Conservation (phyloP, 1,140 invertebrate species). For the Sitophilus oryzae region DNA sequence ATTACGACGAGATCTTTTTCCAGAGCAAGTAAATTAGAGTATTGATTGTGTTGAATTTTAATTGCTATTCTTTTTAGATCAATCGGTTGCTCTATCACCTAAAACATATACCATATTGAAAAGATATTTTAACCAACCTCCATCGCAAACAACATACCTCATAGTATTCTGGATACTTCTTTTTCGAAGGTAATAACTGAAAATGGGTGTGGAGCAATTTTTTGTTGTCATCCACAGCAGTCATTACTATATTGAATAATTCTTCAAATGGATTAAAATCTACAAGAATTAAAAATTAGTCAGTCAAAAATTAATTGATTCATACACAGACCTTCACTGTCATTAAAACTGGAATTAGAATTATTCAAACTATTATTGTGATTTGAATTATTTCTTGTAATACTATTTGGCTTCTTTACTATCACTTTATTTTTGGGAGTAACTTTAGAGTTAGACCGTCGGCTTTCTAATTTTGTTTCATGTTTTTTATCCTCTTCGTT, state of each 20-base stretch:
- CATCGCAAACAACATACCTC: slow-evolving; percentile 44
- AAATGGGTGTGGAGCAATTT: slow-evolving; percentile 77
- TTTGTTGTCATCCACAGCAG: slow-evolving; percentile 69
- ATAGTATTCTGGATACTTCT: slow-evolving; percentile 94
- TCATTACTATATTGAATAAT: slow-evolving; percentile 76
- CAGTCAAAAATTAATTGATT: not conserved
- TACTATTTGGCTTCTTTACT: slow-evolving; percentile 9
- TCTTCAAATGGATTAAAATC: slow-evolving; percentile 61
- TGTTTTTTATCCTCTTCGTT: slow-evolving; percentile 54
- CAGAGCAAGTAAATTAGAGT: slow-evolving; percentile 70
- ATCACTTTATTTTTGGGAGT: slow-evolving; percentile 41
- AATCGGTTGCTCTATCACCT: slow-evolving; percentile 88
- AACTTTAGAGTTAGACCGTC: slow-evolving; percentile 11
- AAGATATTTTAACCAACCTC: not conserved
- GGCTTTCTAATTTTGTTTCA: slow-evolving; percentile 46
- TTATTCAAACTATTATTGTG: slow-evolving; percentile 51
- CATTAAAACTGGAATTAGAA: slow-evolving; percentile 63
- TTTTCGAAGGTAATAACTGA: slow-evolving; percentile 84
- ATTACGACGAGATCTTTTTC: slow-evolving; percentile 88
- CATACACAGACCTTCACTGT: slow-evolving; percentile 9
- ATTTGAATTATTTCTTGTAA: slow-evolving; percentile 10
- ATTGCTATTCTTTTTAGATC: slow-evolving; percentile 90
- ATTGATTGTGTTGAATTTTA: slow-evolving; percentile 82
- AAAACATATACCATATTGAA: slow-evolving; percentile 2
- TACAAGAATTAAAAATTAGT: not conserved